Percentiles rank a stretch among this genome's conserved stretches.
phyloP scores from a whole-genome alignment of 2,797 vertebrate genomes.

The Lutjanus argentimaculatus region DNA sequence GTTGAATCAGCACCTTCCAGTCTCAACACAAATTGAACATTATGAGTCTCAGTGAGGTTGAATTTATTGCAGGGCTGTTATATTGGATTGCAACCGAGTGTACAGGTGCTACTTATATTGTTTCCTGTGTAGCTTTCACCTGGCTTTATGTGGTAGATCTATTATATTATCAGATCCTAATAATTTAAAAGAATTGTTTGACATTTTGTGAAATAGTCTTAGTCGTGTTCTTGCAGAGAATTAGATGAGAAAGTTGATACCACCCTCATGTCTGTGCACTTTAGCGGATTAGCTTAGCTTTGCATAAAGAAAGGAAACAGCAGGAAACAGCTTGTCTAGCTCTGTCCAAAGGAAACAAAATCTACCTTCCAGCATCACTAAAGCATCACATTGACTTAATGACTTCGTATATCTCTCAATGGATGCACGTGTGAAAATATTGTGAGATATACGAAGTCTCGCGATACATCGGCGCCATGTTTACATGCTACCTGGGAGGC shows the following conservation, averaged over 20 bases:
- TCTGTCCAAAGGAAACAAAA: neutral
- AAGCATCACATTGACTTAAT: neutral
- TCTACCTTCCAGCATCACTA: neutral
- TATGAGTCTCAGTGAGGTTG: slow-evolving; percentile 51
- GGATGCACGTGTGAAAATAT: no score
- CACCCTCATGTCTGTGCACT: no score
- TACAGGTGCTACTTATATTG: slow-evolving; percentile 23
- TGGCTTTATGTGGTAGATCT: slow-evolving; percentile 1
- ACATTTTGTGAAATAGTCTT: neutral
- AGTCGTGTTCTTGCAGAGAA: neutral
- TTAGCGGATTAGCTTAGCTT: neutral
- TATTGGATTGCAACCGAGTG: slow-evolving; percentile 43
- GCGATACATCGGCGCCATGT: no score
- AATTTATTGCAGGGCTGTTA: slow-evolving; percentile 51
- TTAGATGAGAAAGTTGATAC: neutral
- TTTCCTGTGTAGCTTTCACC: slow-evolving; percentile 27
- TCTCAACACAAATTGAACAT: slow-evolving; percentile 62
- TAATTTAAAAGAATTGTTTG: neutral
- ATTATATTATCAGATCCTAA: neutral
- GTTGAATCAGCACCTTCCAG: slow-evolving; percentile 66
- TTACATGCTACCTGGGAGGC: no score
- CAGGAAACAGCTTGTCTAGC: neutral
- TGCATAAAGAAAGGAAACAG: neutral
- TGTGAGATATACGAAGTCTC: no score
- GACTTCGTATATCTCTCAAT: no score